Conservation (phyloP, 2,113 vertebrate genomes). For the Colaptes auratus region DNA sequence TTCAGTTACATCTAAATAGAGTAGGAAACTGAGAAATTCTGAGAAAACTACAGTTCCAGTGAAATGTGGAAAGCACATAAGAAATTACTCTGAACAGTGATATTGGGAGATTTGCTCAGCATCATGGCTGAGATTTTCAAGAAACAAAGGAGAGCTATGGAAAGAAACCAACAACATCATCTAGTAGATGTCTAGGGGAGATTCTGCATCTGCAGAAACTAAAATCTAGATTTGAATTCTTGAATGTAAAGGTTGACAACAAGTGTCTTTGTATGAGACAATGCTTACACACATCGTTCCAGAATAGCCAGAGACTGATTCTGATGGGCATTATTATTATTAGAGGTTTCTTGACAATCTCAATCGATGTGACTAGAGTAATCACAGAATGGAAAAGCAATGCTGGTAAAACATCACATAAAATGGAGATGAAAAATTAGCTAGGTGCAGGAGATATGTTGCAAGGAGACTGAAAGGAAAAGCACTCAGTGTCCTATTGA, state of each 20-base stretch:
- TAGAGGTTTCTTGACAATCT: too few species aligned
- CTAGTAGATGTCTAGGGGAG: background rate
- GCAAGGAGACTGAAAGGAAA: background rate
- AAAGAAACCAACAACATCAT: background rate
- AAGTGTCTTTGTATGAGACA: background rate
- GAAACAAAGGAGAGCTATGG: background rate
- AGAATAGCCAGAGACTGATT: background rate
- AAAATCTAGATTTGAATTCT: background rate
- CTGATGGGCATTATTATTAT: too few species aligned
- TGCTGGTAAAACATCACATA: background rate
- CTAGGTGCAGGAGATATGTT: background rate
- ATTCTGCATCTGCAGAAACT: background rate
- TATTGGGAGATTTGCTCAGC: background rate
- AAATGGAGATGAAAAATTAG: background rate
- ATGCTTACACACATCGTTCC: background rate
- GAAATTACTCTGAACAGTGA: background rate
- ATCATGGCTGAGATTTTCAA: background rate
- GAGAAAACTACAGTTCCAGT: background rate
- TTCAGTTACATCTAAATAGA: background rate
- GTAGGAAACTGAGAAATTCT: background rate
- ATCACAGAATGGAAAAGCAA: background rate
- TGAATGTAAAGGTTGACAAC: background rate
- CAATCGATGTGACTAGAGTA: background rate
- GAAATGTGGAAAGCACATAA: background rate
- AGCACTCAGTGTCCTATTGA: background rate